Percentiles rank a stretch among this genome's conserved stretches.
These are phyloP conservation scores for Ptilonorhynchus violaceus DNA, from an alignment of 2,113 vertebrate species.

Conservation along the genomic window DNA sequence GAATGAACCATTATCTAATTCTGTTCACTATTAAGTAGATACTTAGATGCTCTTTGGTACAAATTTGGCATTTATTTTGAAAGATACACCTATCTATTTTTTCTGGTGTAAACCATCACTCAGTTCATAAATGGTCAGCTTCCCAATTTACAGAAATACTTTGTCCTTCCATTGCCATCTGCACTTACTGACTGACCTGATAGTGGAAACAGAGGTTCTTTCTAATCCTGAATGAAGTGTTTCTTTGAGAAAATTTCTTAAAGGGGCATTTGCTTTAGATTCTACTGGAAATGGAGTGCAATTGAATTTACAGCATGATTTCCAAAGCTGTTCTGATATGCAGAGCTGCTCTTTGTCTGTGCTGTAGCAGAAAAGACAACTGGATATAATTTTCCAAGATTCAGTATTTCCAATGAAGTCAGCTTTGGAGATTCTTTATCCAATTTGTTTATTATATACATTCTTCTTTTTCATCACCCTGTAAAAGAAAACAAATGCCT, in stretches of 20 bases:
- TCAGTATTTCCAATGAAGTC: not conserved
- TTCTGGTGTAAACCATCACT: not conserved
- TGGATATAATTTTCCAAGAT: not conserved
- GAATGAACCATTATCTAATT: not conserved
- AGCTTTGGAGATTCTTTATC: not conserved
- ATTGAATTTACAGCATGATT: not conserved
- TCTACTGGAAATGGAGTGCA: not conserved
- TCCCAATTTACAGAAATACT: not conserved
- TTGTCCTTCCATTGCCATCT: not conserved
- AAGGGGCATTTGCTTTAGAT: not conserved
- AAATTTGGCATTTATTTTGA: not conserved
- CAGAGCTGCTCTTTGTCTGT: not conserved
- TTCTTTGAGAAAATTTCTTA: slow-evolving; percentile 35
- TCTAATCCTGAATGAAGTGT: not conserved
- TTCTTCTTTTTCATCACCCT: not conserved
- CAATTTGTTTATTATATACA: not conserved
- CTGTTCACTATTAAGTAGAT: not conserved
- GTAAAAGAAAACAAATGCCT: not conserved
- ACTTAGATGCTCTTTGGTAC: not conserved
- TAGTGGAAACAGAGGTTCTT: slow-evolving; percentile 10
- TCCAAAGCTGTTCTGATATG: not conserved
- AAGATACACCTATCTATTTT: not conserved
- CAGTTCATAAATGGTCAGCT: not conserved
- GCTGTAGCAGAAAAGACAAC: not conserved
- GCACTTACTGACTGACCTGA: not conserved